Evolutionary conservation across 53 echinoderm and acorn worm species (phyloP).

Genomic region (Holothuria leucospilota): DNA sequence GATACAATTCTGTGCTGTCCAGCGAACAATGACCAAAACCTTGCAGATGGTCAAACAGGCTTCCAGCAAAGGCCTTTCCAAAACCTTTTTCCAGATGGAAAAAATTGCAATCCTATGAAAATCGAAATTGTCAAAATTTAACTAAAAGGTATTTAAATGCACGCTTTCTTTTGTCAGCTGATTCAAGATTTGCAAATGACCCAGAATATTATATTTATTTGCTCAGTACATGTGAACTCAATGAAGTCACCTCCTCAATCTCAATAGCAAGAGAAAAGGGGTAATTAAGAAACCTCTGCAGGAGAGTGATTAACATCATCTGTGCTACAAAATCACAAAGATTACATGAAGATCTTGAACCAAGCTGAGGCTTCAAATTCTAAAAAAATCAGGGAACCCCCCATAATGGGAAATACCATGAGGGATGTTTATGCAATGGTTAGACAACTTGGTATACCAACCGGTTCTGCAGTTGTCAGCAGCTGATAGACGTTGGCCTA

Average conservation of each 20-base stretch:
- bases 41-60: background rate
- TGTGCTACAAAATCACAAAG: conserved; percentile 53
- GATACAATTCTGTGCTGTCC: conserved; percentile 15
- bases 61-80: conserved; percentile 11
- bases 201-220: conserved; percentile 26
- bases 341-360: conserved; percentile 47
- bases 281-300: background rate
- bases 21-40: conserved; percentile 10
- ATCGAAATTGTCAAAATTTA: background rate
- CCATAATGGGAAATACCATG: conserved; percentile 37
- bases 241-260: conserved; percentile 31
- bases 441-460: too few species aligned
- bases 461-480: conserved; percentile 62
- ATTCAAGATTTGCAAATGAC: conserved; percentile 59
- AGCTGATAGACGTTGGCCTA: conserved; percentile 66
- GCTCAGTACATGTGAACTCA: conserved; percentile 6
- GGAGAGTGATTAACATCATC: conserved; percentile 26
- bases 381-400: conserved; percentile 12
- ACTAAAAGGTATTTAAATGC: background rate
- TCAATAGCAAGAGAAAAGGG: background rate
- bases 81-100: conserved; percentile 28
- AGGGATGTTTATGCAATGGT: conserved; percentile 72
- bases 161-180: conserved; percentile 56
- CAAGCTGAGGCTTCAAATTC: conserved; percentile 57
- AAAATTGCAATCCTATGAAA: conserved; percentile 2